Percentiles rank a stretch among this genome's conserved stretches.
These are phyloP conservation scores for Siniperca obscura DNA, from an alignment of 2,797 vertebrate species.

Conservation along the genomic window DNA sequence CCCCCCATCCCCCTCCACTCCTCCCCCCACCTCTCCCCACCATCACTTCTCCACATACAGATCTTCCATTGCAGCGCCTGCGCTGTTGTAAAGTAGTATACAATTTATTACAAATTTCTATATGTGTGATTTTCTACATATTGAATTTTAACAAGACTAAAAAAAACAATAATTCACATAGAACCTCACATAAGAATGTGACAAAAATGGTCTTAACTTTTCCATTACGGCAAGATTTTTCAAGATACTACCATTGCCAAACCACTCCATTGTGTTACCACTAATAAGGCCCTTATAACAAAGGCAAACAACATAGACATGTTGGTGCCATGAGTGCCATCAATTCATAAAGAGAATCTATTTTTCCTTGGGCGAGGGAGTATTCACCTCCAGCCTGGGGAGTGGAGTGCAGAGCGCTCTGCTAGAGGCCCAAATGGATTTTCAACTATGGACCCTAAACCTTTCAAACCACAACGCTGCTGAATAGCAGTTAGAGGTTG, in stretches of 20 bases:
- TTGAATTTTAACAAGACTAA: conserved; percentile 51
- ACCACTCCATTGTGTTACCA: conserved; percentile 57
- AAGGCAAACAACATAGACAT: conserved; percentile 76
- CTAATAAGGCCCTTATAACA: conserved; percentile 70
- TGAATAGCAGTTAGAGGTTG: conserved; percentile 98
- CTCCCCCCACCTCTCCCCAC: conserved; percentile 16
- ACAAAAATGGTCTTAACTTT: conserved; percentile 58
- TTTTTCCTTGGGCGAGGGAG: conserved; percentile 77
- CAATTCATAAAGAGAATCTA: conserved; percentile 84
- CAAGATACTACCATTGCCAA: conserved; percentile 47
- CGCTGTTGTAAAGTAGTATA: conserved; percentile 22
- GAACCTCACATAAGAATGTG: conserved; percentile 38
- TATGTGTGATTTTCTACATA: conserved; percentile 52
- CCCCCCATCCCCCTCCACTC: conserved; percentile 9
- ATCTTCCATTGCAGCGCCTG: conserved; percentile 13
- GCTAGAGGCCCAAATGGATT: conserved; percentile 97
- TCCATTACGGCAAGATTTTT: conserved; percentile 56
- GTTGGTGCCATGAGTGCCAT: conserved; percentile 81
- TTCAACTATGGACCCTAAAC: conserved; percentile 95
- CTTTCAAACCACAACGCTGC: conserved; percentile 92
- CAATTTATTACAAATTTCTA: conserved; percentile 56
- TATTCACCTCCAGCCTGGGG: conserved; percentile 89
- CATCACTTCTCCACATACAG: conserved; percentile 25
- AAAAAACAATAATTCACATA: conserved; percentile 27
- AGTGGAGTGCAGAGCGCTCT: conserved; percentile 85